Base-by-base conservation (phyloP, 2,797 vertebrate species). In the Brotula barbata region DNA sequence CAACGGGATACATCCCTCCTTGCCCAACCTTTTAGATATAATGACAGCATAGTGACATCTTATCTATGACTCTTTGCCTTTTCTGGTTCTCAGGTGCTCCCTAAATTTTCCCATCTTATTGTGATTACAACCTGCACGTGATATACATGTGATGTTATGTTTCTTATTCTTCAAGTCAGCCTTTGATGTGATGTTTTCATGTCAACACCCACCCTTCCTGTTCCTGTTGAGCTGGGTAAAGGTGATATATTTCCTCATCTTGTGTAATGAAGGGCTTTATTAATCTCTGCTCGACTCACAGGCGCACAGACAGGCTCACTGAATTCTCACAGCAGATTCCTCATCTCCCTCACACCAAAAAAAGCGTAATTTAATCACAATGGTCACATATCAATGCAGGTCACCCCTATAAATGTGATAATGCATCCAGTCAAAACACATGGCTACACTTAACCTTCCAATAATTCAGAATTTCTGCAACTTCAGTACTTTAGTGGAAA, bases 181-280 rank as follows among this genome's bases (percentile, higher is more conserved):
- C 41, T 82, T 71, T 66, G 59, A 66, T 72, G 64, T 62, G 47
- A 37, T 71, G 70, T 67, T 77, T 82, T 71, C 46, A 66, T 78
- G 75, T 83, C 75, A 73, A 71, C 77, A 60, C 52, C 12, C 23
- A 19, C 48, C 5, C 64, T 72, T 79, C 65, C 61, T 71, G 64
- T 72, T 79, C 65, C 61, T 71, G 64, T 71, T 51, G 14, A 50
- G 55, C 58, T 9, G 58, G 41, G 40, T 63, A 66, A 44, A 85
- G 76, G 76, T 75, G 25, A 74, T 54, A 19, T 33, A 60, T 41
- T 73, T 82, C 49, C 58, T 59, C 37, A 44, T 50, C 63, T 64
- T 67, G 14, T 58, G 51, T 50, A 17, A 41, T 61, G 41, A 10
- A 44, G 22, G 10, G 52, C 53, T 64, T 50, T 51, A 16, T 60